A percentile compares a stretch with the other conserved stretches of the same genome.
Evolutionary conservation across 2,888 invertebrate genomes (phyloP).

Genomic region (Erebia aethiops): DNA sequence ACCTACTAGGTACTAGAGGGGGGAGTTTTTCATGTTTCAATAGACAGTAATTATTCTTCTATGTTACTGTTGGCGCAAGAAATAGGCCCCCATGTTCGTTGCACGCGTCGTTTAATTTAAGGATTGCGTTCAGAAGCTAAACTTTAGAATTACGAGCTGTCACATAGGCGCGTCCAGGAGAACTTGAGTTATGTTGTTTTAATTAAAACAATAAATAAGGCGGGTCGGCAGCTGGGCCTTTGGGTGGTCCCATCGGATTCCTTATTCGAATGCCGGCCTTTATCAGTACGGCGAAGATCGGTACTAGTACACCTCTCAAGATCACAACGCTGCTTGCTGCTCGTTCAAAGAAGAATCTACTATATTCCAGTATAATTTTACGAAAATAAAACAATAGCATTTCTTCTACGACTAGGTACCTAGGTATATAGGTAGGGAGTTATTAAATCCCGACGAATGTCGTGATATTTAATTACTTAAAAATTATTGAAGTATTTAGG

Average conservation of each 20-base stretch:
- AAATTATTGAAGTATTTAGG: too few species aligned
- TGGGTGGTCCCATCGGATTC: conserved; percentile 70
- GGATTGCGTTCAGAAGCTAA: conserved; percentile 60
- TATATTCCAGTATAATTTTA: background rate
- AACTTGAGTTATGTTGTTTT: conserved; percentile 75
- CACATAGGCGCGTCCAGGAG: conserved; percentile 60
- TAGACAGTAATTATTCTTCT: background rate
- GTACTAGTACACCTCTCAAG: conserved; percentile 39
- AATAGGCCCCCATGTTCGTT: conserved; percentile 34
- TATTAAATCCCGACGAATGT: too few species aligned
- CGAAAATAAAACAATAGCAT: too few species aligned
- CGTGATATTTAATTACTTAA: too few species aligned
- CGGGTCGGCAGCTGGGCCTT: conserved; percentile 53
- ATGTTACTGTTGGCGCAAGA: conserved; percentile 18
- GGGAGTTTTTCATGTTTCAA: conserved; percentile 24
- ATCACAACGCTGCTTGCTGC: background rate
- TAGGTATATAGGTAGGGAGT: too few species aligned
- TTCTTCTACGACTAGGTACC: too few species aligned
- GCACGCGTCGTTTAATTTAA: conserved; percentile 45
- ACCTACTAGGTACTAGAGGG: background rate
- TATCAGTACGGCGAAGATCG: conserved; percentile 61
- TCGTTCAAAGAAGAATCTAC: background rate
- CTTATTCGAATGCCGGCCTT: conserved; percentile 61
- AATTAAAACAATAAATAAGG: conserved; percentile 80
- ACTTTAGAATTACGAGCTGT: conserved; percentile 67